phyloP scores from a whole-genome alignment of 2,888 invertebrate genomes.

The Lasioglossum morio region DNA sequence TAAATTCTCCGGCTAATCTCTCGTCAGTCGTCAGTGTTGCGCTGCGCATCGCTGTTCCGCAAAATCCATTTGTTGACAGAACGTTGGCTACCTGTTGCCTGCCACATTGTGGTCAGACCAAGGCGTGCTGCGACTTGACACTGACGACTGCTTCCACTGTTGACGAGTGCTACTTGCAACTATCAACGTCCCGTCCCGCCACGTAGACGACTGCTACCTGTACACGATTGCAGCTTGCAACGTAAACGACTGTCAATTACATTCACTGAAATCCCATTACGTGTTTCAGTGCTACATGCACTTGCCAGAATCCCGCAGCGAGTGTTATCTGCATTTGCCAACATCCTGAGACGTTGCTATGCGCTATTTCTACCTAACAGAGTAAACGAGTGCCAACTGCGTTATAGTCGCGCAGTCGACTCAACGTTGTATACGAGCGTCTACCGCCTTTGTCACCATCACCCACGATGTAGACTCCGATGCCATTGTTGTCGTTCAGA shows the following conservation, averaged over 20 bases:
- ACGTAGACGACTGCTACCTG: neutral
- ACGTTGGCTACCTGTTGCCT: neutral
- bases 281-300: neutral
- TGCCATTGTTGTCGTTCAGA: neutral
- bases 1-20: neutral
- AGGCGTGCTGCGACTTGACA: neutral
- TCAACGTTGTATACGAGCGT: neutral
- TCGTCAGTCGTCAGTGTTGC: neutral
- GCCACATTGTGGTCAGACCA: neutral
- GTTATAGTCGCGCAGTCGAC: neutral
- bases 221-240: neutral
- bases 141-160: neutral
- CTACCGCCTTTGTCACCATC: neutral
- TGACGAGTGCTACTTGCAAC: constrained; percentile 6
- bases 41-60: neutral
- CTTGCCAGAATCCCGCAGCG: neutral
- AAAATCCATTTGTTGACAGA: neutral
- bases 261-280: neutral
- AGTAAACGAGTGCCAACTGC: neutral
- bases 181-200: neutral
- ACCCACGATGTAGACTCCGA: neutral
- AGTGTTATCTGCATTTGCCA: neutral
- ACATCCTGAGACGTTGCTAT: neutral
- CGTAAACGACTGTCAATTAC: constrained; percentile 6
- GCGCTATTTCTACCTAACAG: neutral